Evolutionary conservation across 2,797 vertebrate species (phyloP).

Genomic region (Macroramphosus scolopax): DNA sequence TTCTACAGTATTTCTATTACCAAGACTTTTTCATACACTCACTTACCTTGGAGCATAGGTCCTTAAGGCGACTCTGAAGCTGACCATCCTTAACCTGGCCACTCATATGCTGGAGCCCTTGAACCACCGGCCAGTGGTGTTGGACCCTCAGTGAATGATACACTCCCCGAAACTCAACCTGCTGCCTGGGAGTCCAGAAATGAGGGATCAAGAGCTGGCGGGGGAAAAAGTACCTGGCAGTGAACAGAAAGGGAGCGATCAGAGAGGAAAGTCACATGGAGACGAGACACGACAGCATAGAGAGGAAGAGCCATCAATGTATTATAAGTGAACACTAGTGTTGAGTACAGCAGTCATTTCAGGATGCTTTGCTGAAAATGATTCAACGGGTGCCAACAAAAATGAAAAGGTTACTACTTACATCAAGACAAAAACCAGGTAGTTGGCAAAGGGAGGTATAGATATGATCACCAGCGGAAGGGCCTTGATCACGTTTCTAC

Average conservation of each 20-base stretch:
- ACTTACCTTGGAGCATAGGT: conserved; percentile 82
- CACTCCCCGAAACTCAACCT: conserved; percentile 79
- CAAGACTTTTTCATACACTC: not conserved
- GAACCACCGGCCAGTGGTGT: conserved; percentile 73
- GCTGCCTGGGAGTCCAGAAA: conserved; percentile 90
- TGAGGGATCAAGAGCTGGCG: conserved; percentile 88
- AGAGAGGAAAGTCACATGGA: conserved; percentile 9
- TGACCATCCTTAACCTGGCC: conserved; percentile 58
- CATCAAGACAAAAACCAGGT: conserved; percentile 91
- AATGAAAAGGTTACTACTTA: conserved; percentile 73
- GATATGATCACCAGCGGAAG: conserved; percentile 85
- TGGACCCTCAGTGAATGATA: conserved; percentile 78
- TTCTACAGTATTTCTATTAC: not conserved
- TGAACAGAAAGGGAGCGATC: not conserved
- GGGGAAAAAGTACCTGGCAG: conserved; percentile 89
- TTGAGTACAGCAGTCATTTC: too few relatives aligned
- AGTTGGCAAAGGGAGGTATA: conserved; percentile 93
- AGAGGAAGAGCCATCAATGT: not conserved
- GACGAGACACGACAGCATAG: not conserved
- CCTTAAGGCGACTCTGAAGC: conserved; percentile 69
- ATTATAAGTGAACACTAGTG: too few relatives aligned
- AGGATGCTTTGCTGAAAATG: conserved; percentile 3
- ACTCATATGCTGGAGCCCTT: conserved; percentile 58
- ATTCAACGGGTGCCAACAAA: not conserved
- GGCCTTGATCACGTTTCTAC: conserved; percentile 86